phyloP scores from a whole-genome alignment of 2,888 invertebrate species.

The Melipona bicolor region DNA sequence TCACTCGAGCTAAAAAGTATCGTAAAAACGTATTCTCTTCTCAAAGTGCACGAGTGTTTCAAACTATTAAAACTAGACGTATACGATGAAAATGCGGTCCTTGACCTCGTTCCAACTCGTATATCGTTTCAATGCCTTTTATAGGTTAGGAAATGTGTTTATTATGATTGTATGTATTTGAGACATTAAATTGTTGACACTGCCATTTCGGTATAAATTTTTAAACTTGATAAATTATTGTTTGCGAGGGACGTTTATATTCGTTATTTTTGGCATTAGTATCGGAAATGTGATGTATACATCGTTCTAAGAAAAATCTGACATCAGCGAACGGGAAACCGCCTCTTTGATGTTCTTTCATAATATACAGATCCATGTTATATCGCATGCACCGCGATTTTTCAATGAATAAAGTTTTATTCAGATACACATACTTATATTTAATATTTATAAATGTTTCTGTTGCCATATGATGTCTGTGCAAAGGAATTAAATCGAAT shows the following conservation, averaged over 20 bases:
- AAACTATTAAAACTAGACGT: conserved; percentile 21
- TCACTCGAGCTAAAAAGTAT: neutral
- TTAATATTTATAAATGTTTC: neutral
- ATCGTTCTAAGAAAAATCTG: conserved; percentile 35
- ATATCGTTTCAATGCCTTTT: conserved; percentile 34
- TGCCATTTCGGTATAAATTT: neutral
- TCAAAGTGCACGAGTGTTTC: conserved; percentile 5
- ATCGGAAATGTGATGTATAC: conserved; percentile 14
- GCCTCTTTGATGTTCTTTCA: conserved; percentile 40
- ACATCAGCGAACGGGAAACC: conserved; percentile 51
- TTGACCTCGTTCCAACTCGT: conserved; percentile 48
- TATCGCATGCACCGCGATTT: neutral
- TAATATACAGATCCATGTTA: neutral
- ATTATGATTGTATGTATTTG: conserved; percentile 29
- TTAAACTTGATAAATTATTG: neutral
- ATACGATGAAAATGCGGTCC: conserved; percentile 48
- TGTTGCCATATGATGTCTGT: neutral
- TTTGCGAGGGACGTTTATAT: neutral
- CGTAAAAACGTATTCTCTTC: neutral
- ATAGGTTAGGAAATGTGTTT: conserved; percentile 55
- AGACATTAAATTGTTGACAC: conserved; percentile 33
- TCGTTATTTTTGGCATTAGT: neutral
- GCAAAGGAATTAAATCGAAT: neutral
- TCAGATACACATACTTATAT: neutral
- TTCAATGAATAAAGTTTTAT: neutral